Base-by-base conservation (phyloP, 2,888 invertebrate genomes). In the Ischnus inquisitorius region DNA sequence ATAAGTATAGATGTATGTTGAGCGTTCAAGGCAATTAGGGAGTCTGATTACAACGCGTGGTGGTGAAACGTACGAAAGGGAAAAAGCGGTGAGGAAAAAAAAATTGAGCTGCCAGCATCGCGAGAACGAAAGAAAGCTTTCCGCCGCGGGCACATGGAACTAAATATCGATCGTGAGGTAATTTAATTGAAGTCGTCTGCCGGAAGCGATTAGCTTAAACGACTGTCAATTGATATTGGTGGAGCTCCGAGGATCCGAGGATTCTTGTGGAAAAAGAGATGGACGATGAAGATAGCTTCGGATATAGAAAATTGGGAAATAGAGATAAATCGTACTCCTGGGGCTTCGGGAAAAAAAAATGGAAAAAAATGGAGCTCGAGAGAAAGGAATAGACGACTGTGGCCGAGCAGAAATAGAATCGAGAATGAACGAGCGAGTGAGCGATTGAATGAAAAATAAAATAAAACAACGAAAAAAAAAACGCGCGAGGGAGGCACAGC, bases 171-270 rank as follows among this genome's bases (percentile, higher is more conserved):
- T 69, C 46, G 79, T 72, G 69, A 82, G 83, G 86, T 89, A 89
- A 90, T 90, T 90, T 90, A 90, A 90, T 90, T 89, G 89, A 89
- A 90, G 88, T 85, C 81, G 88, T 88, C 82, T 85, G 88, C 91
- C 87, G 64, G 82, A 85, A 88, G 90, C 88, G 87, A 89, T 90
- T 89, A 87, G 84, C 87, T 83, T 90, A 88, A 91, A 87, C 88
- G 90, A 74, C 86, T 88, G 90, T 86, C 90, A 87, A 88, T 89
- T 87, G 88, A 85, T 88, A 87, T 81, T 84, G 85, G 82, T 78
- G 81, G 74, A 48, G 69, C 64, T 39, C 34, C 34, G 54, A 74
- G 41, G 77, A 54, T 69, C 51, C 67, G 46, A 34, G 34, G 34
- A 34, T 62, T 68, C 54, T 72, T 54, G 62, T 54, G 64, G 46